phyloP scores from a whole-genome alignment of 64 coral and sea anemone species.

The Montipora foliosa region DNA sequence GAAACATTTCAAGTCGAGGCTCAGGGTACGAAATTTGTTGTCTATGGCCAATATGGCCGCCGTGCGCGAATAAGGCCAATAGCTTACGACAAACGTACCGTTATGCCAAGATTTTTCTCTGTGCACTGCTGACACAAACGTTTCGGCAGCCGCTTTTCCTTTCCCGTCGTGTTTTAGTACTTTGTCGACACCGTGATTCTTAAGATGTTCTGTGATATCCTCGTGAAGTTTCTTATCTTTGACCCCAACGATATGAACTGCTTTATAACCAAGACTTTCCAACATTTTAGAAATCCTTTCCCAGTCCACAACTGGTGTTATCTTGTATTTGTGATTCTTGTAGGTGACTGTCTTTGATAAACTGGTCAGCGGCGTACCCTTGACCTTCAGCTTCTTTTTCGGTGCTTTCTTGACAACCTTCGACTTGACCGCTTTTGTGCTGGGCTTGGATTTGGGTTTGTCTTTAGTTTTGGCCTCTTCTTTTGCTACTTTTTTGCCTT shows the following conservation, averaged over 20 bases:
- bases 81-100: conserved; percentile 39
- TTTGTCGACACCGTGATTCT: conserved; percentile 68
- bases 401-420: conserved; percentile 26
- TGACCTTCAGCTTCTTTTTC: conserved; percentile 43
- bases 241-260: conserved; percentile 79
- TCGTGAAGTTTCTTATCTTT: conserved; percentile 79
- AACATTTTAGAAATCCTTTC: conserved; percentile 88
- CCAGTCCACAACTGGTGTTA: conserved; percentile 92
- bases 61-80: background rate
- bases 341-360: conserved; percentile 91
- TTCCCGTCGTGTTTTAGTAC: conserved; percentile 32
- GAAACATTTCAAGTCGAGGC: too few relatives aligned
- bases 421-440: conserved; percentile 18
- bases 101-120: conserved; percentile 88
- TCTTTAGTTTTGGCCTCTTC: background rate
- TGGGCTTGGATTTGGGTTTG: conserved; percentile 3
- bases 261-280: conserved; percentile 89
- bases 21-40: too few relatives aligned
- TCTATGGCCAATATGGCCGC: too few relatives aligned
- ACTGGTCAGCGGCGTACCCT: conserved; percentile 81
- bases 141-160: conserved; percentile 73
- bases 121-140: conserved; percentile 88
- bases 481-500: conserved; percentile 13
- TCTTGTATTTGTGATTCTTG: conserved; percentile 95
- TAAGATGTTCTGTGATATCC: conserved; percentile 79